Conservation (phyloP, 2,113 vertebrate species). For the Forbesichthys agassizii region DNA sequence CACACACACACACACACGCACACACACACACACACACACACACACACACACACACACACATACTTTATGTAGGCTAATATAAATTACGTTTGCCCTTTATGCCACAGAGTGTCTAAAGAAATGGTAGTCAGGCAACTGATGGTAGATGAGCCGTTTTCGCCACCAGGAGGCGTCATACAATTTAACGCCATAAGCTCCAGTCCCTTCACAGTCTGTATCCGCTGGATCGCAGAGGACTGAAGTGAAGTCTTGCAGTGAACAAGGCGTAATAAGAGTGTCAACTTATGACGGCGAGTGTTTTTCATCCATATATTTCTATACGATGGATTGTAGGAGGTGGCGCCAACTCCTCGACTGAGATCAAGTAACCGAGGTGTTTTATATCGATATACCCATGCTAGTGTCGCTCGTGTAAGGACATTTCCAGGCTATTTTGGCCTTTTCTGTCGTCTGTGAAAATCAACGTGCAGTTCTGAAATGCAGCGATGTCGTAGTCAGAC, state of each 20-base stretch:
- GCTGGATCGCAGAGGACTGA: constrained; percentile 38
- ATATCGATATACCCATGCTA: constrained; percentile 16
- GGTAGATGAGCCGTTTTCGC: not conserved
- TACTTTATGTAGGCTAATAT: not conserved
- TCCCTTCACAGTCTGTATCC: not conserved
- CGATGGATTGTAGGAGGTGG: constrained; percentile 22
- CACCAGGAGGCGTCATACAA: constrained; percentile 38
- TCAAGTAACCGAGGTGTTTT: constrained; percentile 1
- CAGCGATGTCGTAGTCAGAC: constrained; percentile 42
- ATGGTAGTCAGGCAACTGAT: constrained; percentile 3
- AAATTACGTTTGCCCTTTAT: not conserved
- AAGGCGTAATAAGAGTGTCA: constrained; percentile 53
- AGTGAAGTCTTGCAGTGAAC: constrained; percentile 56
- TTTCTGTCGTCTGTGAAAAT: constrained; percentile 42
- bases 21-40: too few relatives aligned
- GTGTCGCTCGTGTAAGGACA: constrained; percentile 57
- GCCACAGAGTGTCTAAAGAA: constrained; percentile 5
- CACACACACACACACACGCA: too few relatives aligned
- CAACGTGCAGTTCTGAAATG: constrained; percentile 31
- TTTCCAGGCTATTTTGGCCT: constrained; percentile 60
- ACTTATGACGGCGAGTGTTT: constrained; percentile 52
- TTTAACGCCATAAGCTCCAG: constrained; percentile 5
- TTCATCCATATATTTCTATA: constrained; percentile 13
- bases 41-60: too few relatives aligned
- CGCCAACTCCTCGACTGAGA: constrained; percentile 16